Percentiles rank a stretch among this genome's conserved stretches.
These are phyloP conservation scores for Picus viridis DNA, from an alignment of 2,797 vertebrate species.

Conservation along the genomic window DNA sequence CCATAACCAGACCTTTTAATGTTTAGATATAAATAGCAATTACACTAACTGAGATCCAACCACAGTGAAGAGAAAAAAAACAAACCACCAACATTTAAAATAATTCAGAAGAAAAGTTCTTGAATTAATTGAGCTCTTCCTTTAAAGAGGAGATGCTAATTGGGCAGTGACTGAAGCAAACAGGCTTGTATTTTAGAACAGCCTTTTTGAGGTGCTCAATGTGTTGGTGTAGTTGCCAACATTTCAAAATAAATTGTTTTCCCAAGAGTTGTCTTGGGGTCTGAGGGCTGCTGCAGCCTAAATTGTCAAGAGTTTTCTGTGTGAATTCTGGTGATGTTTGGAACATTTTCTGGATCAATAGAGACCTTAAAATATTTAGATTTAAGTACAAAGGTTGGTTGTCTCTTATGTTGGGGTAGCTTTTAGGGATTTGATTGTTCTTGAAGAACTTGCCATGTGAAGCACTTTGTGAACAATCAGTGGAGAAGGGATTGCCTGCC, in stretches of 20 bases:
- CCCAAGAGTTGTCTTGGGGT: neutral
- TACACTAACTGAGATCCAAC: constrained; percentile 51
- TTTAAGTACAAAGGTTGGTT: neutral
- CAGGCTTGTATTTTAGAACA: neutral
- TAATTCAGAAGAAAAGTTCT: constrained; percentile 37
- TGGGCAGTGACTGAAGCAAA: neutral
- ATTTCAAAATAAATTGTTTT: neutral
- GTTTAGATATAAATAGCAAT: constrained; percentile 67
- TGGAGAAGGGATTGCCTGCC: neutral
- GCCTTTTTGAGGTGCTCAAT: neutral
- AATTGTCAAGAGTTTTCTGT: neutral
- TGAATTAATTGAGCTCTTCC: constrained; percentile 31
- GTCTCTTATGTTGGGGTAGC: neutral
- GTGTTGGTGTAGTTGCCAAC: neutral
- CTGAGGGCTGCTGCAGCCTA: neutral
- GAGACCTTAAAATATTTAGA: neutral
- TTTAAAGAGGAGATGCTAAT: constrained; percentile 1
- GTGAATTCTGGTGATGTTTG: neutral
- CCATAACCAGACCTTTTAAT: constrained; percentile 52
- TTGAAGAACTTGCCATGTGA: neutral
- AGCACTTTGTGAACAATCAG: neutral
- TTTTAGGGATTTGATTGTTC: neutral
- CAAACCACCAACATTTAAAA: constrained; percentile 13
- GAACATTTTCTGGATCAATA: neutral
- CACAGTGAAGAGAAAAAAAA: neutral